Conservation (phyloP, 1,140 invertebrate species). For the Drosophila punjabiensis region DNA sequence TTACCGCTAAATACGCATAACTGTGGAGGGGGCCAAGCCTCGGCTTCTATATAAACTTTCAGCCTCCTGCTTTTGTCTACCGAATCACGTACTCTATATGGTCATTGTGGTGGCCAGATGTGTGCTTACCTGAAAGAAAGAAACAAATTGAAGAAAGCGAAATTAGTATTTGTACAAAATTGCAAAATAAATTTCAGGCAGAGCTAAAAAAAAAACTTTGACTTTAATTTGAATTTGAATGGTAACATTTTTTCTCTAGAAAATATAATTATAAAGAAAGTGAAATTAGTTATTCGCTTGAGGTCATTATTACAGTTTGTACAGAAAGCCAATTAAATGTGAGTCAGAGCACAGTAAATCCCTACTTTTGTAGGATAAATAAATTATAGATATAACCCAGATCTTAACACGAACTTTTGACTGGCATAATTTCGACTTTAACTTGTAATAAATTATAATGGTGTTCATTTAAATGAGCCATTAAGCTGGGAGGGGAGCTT, state of each 20-base stretch:
- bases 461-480: conserved; percentile 62
- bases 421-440: conserved; percentile 15
- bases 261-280: conserved; percentile 21
- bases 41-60: conserved; percentile 14
- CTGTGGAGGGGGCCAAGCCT: background rate
- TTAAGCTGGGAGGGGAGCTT: conserved; percentile 50
- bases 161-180: conserved; percentile 64
- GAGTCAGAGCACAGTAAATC: background rate
- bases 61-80: conserved; percentile 26
- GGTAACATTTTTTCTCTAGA: conserved; percentile 5
- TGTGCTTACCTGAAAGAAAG: conserved; percentile 63
- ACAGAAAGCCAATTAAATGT: conserved; percentile 8
- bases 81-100: conserved; percentile 60
- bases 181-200: conserved; percentile 32
- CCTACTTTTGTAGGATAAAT: background rate
- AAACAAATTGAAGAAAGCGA: conserved; percentile 68
- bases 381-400: background rate
- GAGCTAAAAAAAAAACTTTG: conserved; percentile 3
- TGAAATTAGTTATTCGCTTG: conserved; percentile 1
- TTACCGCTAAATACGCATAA: conserved; percentile 72
- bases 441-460: background rate
- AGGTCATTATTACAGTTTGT: conserved; percentile 1
- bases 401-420: conserved; percentile 32
- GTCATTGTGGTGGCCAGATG: conserved; percentile 50
- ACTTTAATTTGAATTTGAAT: conserved; percentile 55